Conservation (phyloP, 2,888 invertebrate species). For the Eudemis profundana region DNA sequence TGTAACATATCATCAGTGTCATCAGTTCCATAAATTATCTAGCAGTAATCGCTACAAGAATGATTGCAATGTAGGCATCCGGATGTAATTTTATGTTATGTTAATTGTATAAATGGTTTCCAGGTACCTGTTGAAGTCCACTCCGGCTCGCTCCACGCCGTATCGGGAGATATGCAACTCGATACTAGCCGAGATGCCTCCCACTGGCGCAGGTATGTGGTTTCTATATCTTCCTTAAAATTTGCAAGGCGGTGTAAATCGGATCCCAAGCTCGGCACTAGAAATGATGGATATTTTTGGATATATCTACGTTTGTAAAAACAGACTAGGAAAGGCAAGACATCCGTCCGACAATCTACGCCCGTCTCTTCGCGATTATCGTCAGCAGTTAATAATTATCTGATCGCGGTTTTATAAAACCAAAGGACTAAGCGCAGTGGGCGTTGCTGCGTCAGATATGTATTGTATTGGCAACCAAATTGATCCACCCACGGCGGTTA, state of each 20-base stretch:
- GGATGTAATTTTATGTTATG: slow-evolving; percentile 1
- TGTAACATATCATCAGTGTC: too few species aligned
- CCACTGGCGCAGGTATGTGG: slow-evolving; percentile 86
- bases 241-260: too few species aligned
- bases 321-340: too few species aligned
- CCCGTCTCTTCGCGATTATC: neutral
- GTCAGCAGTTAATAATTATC: slow-evolving; percentile 2
- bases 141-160: slow-evolving; percentile 90
- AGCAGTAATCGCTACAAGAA: neutral
- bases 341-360: too few species aligned
- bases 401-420: neutral
- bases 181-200: slow-evolving; percentile 90
- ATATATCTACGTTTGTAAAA: too few species aligned
- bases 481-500: slow-evolving; percentile 37
- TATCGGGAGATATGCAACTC: slow-evolving; percentile 93
- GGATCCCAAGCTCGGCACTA: too few species aligned
- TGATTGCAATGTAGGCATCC: neutral
- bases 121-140: slow-evolving; percentile 86
- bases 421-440: slow-evolving; percentile 17
- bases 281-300: too few species aligned
- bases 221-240: too few species aligned
- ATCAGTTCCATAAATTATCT: neutral
- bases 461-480: slow-evolving; percentile 33
- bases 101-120: slow-evolving; percentile 33
- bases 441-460: slow-evolving; percentile 16